These are phyloP conservation scores for Okamejei kenojei DNA, from an alignment of 2,797 vertebrate genomes.

Conservation along the genomic window DNA sequence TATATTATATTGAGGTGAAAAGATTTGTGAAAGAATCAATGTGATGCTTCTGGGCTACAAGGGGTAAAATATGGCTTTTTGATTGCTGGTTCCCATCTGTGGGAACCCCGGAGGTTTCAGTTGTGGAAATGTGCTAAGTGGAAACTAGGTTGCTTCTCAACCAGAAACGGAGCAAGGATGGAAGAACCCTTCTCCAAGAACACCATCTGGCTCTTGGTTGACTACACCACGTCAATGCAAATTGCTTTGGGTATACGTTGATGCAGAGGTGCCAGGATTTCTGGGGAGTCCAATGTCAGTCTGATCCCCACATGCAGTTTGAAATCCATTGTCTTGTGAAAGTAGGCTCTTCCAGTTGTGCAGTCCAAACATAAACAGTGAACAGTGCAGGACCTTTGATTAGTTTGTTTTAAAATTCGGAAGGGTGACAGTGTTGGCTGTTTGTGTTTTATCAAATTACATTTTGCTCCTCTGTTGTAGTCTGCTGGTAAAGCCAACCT, in stretches of 20 bases:
- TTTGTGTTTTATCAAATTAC: not conserved
- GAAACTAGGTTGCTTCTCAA: constrained; percentile 16
- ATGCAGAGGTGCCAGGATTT: not conserved
- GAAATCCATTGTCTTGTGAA: not conserved
- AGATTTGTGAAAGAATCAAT: constrained; percentile 8
- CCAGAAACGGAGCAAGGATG: not conserved
- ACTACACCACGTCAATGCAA: not conserved
- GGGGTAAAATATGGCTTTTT: constrained; percentile 12
- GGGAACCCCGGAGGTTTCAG: not conserved
- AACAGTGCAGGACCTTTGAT: not conserved
- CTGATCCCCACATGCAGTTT: not conserved
- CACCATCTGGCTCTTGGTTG: not conserved
- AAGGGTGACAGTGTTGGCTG: not conserved
- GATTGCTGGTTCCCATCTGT: not conserved
- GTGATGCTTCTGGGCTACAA: not conserved
- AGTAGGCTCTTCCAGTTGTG: not conserved
- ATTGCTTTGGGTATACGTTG: not conserved
- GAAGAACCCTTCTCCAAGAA: constrained; percentile 19
- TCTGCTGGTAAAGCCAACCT: not conserved
- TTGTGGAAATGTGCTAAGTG: not conserved
- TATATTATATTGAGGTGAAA: not conserved
- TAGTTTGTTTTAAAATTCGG: not conserved
- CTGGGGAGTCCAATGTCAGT: not conserved
- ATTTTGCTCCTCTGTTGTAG: not conserved
- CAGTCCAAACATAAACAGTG: not conserved